Evolutionary conservation across 2,797 vertebrate genomes (phyloP).

Genomic region (Serranus cabrilla): DNA sequence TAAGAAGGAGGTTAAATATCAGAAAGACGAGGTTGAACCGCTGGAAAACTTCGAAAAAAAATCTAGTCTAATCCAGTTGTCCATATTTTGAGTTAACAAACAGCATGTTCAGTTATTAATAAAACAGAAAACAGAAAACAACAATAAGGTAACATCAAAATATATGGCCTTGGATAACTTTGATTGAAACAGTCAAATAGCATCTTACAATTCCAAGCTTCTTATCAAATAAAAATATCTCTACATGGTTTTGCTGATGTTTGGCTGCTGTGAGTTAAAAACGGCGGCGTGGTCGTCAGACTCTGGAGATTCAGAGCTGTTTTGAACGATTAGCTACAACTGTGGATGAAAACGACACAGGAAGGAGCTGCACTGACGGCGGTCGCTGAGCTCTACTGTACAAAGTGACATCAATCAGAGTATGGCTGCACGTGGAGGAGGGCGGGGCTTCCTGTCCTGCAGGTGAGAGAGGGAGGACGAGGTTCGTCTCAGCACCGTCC

Average conservation of each 20-base stretch:
- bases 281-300: background rate
- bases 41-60: no score
- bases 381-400: constrained; percentile 49
- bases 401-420: constrained; percentile 72
- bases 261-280: background rate
- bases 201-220: constrained; percentile 17
- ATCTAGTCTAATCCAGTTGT: no score
- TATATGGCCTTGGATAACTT: background rate
- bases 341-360: constrained; percentile 1
- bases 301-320: background rate
- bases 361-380: background rate
- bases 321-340: constrained; percentile 35
- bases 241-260: background rate
- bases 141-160: background rate
- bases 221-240: constrained; percentile 7
- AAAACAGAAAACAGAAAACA: background rate
- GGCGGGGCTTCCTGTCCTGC: constrained; percentile 45
- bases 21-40: no score
- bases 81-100: no score
- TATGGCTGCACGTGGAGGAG: constrained; percentile 56
- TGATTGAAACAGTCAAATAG: background rate
- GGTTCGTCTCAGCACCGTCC: constrained; percentile 8
- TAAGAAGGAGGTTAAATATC: no score
- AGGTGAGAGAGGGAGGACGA: constrained; percentile 28
- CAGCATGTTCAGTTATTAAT: no score